Conservation (phyloP, 2,888 invertebrate genomes). For the Physocephala rufipes region DNA sequence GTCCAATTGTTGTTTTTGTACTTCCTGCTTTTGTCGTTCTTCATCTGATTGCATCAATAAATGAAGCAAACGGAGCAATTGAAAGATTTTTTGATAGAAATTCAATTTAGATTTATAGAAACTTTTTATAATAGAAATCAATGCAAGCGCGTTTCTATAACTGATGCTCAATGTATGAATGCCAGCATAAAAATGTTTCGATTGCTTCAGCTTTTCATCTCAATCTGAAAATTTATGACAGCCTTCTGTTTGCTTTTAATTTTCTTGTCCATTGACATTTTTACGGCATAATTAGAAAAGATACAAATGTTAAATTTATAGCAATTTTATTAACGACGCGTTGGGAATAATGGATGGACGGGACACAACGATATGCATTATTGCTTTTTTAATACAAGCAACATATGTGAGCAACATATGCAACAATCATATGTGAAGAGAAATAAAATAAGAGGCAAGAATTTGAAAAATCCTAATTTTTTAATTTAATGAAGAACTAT, state of each 20-base stretch:
- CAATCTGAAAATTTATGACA: slow-evolving; percentile 6
- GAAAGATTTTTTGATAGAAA: neutral
- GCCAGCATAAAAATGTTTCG: neutral
- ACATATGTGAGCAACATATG: too few species aligned
- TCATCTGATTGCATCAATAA: slow-evolving; percentile 29
- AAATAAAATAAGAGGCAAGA: too few species aligned
- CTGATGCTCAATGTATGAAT: too few species aligned
- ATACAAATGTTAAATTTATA: neutral
- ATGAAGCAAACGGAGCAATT: neutral
- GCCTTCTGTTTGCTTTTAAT: slow-evolving; percentile 12
- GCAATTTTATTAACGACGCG: slow-evolving; percentile 8
- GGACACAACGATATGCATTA: too few species aligned
- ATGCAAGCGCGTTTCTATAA: too few species aligned
- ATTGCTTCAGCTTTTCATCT: neutral
- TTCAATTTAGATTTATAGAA: neutral
- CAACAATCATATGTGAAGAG: too few species aligned
- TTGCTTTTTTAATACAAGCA: too few species aligned
- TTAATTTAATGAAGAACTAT: too few species aligned
- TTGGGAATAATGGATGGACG: too few species aligned
- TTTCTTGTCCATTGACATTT: slow-evolving; percentile 19
- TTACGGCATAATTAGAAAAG: slow-evolving; percentile 25
- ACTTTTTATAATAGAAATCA: too few species aligned
- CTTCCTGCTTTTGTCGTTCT: slow-evolving; percentile 38
- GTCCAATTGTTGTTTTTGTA: slow-evolving; percentile 30
- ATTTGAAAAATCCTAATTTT: too few species aligned